These are phyloP conservation scores for Falco punctatus DNA, from an alignment of 2,113 vertebrate species.

Conservation along the genomic window DNA sequence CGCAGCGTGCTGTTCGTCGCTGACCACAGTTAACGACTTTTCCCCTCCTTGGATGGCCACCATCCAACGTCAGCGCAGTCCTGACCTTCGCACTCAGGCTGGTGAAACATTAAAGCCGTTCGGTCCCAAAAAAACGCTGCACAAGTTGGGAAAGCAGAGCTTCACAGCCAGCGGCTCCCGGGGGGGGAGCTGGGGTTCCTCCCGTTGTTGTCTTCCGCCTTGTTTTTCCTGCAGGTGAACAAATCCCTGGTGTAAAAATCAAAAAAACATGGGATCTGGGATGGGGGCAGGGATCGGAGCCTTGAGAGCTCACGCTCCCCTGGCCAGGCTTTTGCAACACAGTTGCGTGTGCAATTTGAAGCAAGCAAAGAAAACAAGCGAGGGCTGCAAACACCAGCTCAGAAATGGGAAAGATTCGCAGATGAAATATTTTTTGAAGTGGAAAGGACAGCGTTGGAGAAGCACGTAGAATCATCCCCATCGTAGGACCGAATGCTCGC, in stretches of 20 bases:
- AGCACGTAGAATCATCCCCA: rapidly evolving
- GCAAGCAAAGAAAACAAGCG: not conserved
- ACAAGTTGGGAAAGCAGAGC: not conserved
- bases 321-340: not conserved
- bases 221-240: not conserved
- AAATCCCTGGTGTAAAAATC: not conserved
- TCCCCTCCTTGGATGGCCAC: not conserved
- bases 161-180: not conserved
- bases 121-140: not conserved
- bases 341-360: rapidly evolving
- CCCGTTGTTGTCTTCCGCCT: not conserved
- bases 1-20: not conserved
- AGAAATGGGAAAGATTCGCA: not conserved
- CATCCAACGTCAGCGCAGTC: not conserved
- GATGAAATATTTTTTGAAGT: not conserved
- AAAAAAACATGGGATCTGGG: not conserved
- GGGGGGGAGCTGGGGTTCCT: not conserved
- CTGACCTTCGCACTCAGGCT: not conserved
- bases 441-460: not conserved
- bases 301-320: not conserved
- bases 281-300: not conserved
- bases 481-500: not conserved
- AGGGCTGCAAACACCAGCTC: not conserved
- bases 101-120: not conserved
- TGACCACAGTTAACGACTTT: not conserved